These are phyloP conservation scores for Mustelus asterias DNA, from an alignment of 2,113 vertebrate species.

Conservation along the genomic window DNA sequence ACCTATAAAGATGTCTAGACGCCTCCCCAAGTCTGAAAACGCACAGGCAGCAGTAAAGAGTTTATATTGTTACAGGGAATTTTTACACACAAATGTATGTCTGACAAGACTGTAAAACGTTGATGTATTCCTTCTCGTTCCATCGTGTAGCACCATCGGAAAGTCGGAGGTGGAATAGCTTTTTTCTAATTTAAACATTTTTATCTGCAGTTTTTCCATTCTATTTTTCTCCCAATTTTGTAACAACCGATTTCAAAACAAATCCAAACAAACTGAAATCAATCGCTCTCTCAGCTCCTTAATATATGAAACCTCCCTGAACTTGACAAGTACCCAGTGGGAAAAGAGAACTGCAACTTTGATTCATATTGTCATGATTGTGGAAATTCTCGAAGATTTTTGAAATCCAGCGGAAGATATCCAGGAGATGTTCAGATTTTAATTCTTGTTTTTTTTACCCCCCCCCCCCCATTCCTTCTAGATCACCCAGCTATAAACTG, in stretches of 20 bases:
- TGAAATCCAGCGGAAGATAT: background rate
- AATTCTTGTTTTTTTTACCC: slow-evolving; percentile 35
- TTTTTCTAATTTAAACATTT: background rate
- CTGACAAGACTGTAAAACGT: background rate
- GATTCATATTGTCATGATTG: background rate
- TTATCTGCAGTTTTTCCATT: background rate
- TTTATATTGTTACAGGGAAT: slow-evolving; percentile 54
- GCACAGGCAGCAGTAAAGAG: slow-evolving; percentile 70
- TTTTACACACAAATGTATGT: slow-evolving; percentile 15
- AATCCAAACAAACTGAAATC: background rate
- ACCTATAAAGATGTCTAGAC: slow-evolving; percentile 99
- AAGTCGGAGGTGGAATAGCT: background rate
- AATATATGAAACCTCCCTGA: background rate
- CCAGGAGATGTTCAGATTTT: background rate
- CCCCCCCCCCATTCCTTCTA: slow-evolving; percentile 50
- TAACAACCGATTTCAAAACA: background rate
- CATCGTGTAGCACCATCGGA: background rate
- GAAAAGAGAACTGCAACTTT: background rate
- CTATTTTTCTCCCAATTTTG: background rate
- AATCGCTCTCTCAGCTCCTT: background rate
- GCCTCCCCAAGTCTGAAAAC: slow-evolving; percentile 72
- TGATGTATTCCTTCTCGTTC: background rate
- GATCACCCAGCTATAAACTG: slow-evolving; percentile 96
- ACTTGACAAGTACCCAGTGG: background rate
- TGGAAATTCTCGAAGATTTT: background rate